A percentile compares a stretch with the other conserved stretches of the same genome.
These are phyloP conservation scores for Thera obeliscata DNA, from an alignment of 2,888 invertebrate genomes.

Conservation along the genomic window DNA sequence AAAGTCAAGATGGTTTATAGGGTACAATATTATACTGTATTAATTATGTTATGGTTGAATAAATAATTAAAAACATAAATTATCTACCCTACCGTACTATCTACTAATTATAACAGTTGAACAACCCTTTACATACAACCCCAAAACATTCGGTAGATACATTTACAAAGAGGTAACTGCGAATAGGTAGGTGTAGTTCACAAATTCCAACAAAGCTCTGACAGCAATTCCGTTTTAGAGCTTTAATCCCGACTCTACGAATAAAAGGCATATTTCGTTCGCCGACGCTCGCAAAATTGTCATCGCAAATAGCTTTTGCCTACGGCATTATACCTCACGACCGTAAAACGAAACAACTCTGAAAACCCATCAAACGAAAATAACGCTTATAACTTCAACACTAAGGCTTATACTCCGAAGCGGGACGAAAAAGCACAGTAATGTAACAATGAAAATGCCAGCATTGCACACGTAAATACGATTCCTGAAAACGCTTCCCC, in stretches of 20 bases:
- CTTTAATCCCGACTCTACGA: constrained; percentile 81
- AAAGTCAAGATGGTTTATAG: too few species aligned
- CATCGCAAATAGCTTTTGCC: constrained; percentile 84
- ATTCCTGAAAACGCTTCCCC: constrained; percentile 63
- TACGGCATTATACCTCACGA: constrained; percentile 54
- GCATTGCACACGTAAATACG: constrained; percentile 82
- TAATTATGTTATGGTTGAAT: too few species aligned
- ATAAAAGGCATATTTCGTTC: constrained; percentile 85
- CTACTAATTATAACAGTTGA: constrained; percentile 21
- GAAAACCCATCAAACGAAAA: constrained; percentile 40
- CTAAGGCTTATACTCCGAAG: constrained; percentile 43
- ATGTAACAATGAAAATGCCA: constrained; percentile 83
- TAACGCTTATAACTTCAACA: constrained; percentile 34
- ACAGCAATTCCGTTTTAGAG: constrained; percentile 83
- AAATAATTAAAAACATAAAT: too few species aligned
- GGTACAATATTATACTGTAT: too few species aligned
- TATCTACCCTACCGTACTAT: background rate
- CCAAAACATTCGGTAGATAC: constrained; percentile 11
- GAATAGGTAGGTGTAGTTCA: constrained; percentile 68
- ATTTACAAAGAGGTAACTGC: constrained; percentile 40
- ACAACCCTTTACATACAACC: constrained; percentile 11
- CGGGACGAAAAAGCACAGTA: constrained; percentile 49
- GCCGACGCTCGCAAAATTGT: constrained; percentile 82
- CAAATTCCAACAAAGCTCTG: constrained; percentile 74
- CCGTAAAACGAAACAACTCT: constrained; percentile 51